Evolutionary conservation across 2,797 vertebrate genomes (phyloP), one percentile per base, ranked within the genome.

Genomic region (Thripadectes ignobilis): DNA sequence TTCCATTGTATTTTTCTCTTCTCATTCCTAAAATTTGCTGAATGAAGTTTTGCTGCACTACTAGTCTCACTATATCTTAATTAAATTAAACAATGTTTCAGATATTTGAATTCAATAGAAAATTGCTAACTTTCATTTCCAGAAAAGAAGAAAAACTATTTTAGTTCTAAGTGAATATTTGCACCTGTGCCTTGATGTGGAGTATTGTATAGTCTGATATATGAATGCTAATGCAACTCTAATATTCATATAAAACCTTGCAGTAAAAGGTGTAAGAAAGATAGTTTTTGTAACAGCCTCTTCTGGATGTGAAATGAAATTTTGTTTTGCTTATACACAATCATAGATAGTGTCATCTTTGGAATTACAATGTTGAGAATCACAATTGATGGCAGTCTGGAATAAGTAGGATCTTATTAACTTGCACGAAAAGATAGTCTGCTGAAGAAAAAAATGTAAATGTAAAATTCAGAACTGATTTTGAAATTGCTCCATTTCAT

Each of bases 401-500:
- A 81, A 82, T 72, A 91, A 88, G 59, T 14, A 85, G 39, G 39
- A 93, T 52, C 59, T 65, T 55, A 94, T 81, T 55, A 92, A 91
- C 52, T 11, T 71, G 77, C 52, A 90, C 0, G 1, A 68, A 96
- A 91, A 89, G 71, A 88, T 30, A 86, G 29, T 68, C 61, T 78
- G 68, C 36, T 81, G 65, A 75, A 89, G 49, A 61, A 80, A 89
- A 36, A 93, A 90, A 77, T 29, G 22, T 82, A 96, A 89, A 88
- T 52, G 23, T 48, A 85, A 81, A 95, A 93, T 96, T 95, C 43
- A 77, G 62, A 82, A 94, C 68, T 93, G 92, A 94, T 90, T 96
- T 92, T 91, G 79, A 95, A 96, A 94, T 85, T 93, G 52, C n/a
- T 82, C 32, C 68, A 69, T 91, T 93, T 93, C 78, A 88, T 89